These are phyloP conservation scores for Notarius lentiginosus DNA, from an alignment of 2,113 vertebrate species.

Conservation along the genomic window DNA sequence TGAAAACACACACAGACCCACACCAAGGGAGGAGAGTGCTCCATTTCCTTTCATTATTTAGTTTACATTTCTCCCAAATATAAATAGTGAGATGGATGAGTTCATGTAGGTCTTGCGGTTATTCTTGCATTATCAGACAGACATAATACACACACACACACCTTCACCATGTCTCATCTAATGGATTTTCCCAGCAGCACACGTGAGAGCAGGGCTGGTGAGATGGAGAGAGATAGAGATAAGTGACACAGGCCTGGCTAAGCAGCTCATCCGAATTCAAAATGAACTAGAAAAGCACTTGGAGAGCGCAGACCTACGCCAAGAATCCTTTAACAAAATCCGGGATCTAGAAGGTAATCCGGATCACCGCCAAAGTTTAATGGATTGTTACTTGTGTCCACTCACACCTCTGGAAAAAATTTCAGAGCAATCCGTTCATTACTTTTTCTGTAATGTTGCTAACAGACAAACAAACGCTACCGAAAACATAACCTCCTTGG, in stretches of 20 bases:
- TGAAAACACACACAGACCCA: constrained; percentile 35
- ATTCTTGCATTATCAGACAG: constrained; percentile 46
- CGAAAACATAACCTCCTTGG: too few relatives aligned
- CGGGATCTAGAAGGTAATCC: too few relatives aligned
- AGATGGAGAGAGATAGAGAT: constrained; percentile 36
- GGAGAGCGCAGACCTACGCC: too few relatives aligned
- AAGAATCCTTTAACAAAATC: too few relatives aligned
- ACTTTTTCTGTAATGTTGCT: too few relatives aligned
- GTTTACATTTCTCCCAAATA: constrained; percentile 39
- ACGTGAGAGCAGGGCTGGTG: constrained; percentile 7
- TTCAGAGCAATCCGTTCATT: too few relatives aligned
- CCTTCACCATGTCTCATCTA: background rate
- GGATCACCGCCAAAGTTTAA: too few relatives aligned
- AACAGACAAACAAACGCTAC: too few relatives aligned
- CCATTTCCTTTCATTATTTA: constrained; percentile 41
- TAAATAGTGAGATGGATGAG: constrained; percentile 39
- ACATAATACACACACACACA: constrained; percentile 43
- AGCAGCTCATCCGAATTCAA: constrained; percentile 1
- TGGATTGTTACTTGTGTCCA: too few relatives aligned
- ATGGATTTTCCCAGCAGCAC: constrained; percentile 32
- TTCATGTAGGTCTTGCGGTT: constrained; percentile 38
- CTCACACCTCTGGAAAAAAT: too few relatives aligned
- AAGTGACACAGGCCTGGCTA: constrained; percentile 59
- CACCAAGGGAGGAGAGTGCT: constrained; percentile 27
- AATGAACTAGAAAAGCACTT: background rate